Evolutionary conservation across 2,113 vertebrate species (phyloP), one percentile per base, ranked within the genome.

Genomic region (Brevimyrus niger): DNA sequence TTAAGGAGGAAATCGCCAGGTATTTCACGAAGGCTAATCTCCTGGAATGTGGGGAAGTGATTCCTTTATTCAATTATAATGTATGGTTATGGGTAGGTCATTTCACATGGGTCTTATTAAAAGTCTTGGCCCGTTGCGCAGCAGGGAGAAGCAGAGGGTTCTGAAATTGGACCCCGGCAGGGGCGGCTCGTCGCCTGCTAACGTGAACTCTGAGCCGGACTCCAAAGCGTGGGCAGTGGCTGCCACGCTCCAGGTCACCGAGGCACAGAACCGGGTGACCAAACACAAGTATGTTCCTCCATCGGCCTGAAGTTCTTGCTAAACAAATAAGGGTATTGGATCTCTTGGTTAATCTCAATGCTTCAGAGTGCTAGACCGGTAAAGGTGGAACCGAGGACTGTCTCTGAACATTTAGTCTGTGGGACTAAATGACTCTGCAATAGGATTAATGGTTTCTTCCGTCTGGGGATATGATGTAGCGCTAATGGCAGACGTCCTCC

Each of bases 1-100:
- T 99, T 69, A 97, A 96, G 90, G 98, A 98, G 92, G 97, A 99
- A 86, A 97, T 98, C 91, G 96, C 96, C 92, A 99, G 97, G 98
- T 99, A 94, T 47, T 55, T 83, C 19, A 42, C 31, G 21, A 44
- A 47, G 17, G 82, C 21, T 47, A 84, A 44, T 44, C 76, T 42
- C 17, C 17, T 23, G 80, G 35, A 42, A 84, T 84, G 80, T 84
- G 80, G 42, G 44, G 44, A 69, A 69, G 61, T 69, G 61, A 31
- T 69, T 69, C 61, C 61, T 69, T 69, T 69, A 69, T 69, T 69
- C n/a, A 11, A 1, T 27, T 69, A 31, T 69, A 69, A 42, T 80
- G 17, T 15, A 51, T 80, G 73, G 31, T 80, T 80, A 80, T 42
- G 17, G 73, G 35, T 19, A 80, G 73, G 5, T 80, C 73, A 42